Conservation (phyloP, 2,113 vertebrate genomes). For the Pica pica region DNA sequence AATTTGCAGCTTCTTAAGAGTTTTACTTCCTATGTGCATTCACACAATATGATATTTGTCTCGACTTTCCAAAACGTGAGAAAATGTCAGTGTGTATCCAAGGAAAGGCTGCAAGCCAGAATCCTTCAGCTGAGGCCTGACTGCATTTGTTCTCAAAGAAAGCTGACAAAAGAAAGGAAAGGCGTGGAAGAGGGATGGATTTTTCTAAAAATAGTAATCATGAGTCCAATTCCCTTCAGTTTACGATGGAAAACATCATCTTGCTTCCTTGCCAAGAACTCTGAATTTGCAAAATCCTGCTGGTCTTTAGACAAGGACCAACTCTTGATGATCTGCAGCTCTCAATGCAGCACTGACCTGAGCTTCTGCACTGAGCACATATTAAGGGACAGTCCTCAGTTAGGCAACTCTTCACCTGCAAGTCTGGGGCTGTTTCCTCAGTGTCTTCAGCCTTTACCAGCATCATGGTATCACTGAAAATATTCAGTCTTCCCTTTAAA, state of each 20-base stretch:
- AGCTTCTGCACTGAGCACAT: background rate
- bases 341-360: background rate
- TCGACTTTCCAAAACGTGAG: background rate
- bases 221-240: background rate
- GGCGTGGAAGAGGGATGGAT: background rate
- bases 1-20: background rate
- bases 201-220: conserved; percentile 2
- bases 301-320: background rate
- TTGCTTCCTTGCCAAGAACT: background rate
- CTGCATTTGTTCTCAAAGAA: background rate
- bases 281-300: conserved; percentile 28
- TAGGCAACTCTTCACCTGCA: background rate
- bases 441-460: background rate
- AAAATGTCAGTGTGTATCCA: background rate
- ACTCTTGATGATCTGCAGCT: background rate
- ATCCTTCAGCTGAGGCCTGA: background rate
- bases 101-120: background rate
- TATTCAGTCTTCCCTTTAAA: background rate
- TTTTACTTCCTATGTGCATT: background rate
- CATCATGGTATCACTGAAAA: background rate
- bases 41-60: background rate
- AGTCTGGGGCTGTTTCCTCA: background rate
- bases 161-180: background rate
- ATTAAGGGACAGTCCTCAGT: background rate
- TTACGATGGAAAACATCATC: background rate